These are phyloP conservation scores for Xyrauchen texanus DNA, from an alignment of 2,113 vertebrate species.

Conservation along the genomic window DNA sequence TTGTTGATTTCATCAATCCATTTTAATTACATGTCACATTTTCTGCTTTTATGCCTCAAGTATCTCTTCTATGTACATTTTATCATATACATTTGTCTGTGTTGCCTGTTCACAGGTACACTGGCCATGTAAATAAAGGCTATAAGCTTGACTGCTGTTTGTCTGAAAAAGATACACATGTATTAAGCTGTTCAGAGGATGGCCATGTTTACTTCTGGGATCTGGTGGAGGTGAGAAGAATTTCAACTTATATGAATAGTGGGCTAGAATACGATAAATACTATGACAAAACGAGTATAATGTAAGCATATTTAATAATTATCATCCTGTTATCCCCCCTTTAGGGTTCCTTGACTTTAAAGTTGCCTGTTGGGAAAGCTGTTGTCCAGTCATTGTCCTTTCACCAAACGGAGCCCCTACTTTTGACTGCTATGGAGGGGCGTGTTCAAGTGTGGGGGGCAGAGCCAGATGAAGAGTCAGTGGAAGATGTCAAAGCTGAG, in stretches of 20 bases:
- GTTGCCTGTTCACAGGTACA: conserved; percentile 73
- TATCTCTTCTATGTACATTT: too few species aligned
- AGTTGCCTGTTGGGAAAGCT: conserved; percentile 77
- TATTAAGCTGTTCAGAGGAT: conserved; percentile 90
- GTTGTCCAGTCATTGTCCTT: conserved; percentile 88
- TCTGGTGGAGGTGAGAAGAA: conserved; percentile 83
- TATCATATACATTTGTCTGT: conserved; percentile 2
- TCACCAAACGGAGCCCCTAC: conserved; percentile 81
- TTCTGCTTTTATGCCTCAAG: too few species aligned
- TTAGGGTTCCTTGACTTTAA: conserved; percentile 80
- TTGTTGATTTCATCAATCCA: too few species aligned
- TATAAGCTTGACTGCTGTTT: conserved; percentile 93
- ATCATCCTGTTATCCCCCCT: not conserved
- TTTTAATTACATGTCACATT: too few species aligned
- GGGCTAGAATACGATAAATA: not conserved
- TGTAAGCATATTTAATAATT: not conserved
- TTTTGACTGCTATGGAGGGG: conserved; percentile 84
- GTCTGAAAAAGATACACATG: conserved; percentile 84
- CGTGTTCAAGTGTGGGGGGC: conserved; percentile 83
- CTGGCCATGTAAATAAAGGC: conserved; percentile 83
- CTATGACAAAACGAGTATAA: not conserved
- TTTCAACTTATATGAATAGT: not conserved
- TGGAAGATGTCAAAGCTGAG: conserved; percentile 30
- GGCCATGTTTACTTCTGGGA: conserved; percentile 93
- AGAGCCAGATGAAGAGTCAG: conserved; percentile 72